Evolutionary conservation across 2,888 invertebrate genomes (phyloP).

Genomic region (Eledone cirrhosa): DNA sequence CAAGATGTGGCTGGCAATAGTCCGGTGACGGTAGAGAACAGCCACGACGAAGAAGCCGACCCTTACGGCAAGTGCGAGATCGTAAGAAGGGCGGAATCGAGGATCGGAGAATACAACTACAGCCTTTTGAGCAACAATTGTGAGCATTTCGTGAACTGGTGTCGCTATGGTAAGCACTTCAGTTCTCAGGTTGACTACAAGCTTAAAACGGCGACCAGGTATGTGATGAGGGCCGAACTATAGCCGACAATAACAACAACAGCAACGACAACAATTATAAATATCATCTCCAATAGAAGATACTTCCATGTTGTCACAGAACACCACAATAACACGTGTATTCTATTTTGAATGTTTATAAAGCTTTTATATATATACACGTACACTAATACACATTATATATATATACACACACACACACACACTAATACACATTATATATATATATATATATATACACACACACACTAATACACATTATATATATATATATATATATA

Average conservation of each 20-base stretch:
- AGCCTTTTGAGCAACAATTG: not conserved
- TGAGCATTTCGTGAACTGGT: conserved; percentile 14
- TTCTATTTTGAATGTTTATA: no score
- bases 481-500: no score
- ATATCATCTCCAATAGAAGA: no score
- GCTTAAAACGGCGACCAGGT: not conserved
- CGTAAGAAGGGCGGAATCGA: not conserved
- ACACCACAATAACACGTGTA: no score
- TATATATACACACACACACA: no score
- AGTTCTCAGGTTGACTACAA: not conserved
- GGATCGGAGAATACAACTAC: conserved; percentile 3
- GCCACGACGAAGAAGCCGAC: not conserved
- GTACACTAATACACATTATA: no score
- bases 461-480: no score
- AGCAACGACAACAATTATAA: not conserved
- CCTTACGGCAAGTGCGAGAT: conserved; percentile 5
- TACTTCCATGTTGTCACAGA: no score
- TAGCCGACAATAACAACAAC: not conserved
- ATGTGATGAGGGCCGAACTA: not conserved
- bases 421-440: no score
- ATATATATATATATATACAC: no score
- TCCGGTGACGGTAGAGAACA: not conserved
- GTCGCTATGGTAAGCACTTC: conserved; percentile 8
- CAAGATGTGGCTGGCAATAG: not conserved
- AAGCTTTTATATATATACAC: no score